phyloP scores from a whole-genome alignment of 1,140 invertebrate genomes.

The Pentalonia nigronervosa region DNA sequence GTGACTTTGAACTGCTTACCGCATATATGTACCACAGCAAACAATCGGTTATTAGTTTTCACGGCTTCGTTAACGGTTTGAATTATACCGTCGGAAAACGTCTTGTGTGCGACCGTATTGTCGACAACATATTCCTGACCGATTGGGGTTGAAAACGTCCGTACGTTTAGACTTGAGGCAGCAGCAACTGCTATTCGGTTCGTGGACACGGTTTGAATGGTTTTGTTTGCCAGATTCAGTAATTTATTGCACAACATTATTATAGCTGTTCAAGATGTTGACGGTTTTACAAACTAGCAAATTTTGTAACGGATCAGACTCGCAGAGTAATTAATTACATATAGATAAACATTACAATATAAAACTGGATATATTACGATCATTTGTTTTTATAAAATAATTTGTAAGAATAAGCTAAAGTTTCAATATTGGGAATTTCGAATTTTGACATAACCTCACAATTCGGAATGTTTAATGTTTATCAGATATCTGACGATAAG shows the following conservation, averaged over 20 bases:
- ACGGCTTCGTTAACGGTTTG: constrained; percentile 60
- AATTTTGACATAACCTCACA: constrained; percentile 44
- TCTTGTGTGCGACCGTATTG: background rate
- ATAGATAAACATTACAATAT: background rate
- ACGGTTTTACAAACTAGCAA: background rate
- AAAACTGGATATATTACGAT: background rate
- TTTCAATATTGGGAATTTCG: background rate
- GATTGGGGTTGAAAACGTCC: background rate
- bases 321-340: background rate
- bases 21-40: constrained; percentile 83
- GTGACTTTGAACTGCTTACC: constrained; percentile 91
- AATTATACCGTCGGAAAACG: constrained; percentile 68
- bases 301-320: background rate
- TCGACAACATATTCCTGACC: constrained; percentile 45
- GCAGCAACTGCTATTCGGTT: background rate
- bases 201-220: background rate
- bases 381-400: background rate
- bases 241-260: constrained; percentile 45
- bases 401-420: background rate
- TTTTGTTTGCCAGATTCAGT: background rate
- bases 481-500: background rate
- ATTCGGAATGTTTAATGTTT: background rate
- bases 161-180: background rate
- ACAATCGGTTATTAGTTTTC: constrained; percentile 74
- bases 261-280: background rate